Evolutionary conservation across 2,113 vertebrate genomes (phyloP).

Genomic region (Brachypteracias leptosomus): DNA sequence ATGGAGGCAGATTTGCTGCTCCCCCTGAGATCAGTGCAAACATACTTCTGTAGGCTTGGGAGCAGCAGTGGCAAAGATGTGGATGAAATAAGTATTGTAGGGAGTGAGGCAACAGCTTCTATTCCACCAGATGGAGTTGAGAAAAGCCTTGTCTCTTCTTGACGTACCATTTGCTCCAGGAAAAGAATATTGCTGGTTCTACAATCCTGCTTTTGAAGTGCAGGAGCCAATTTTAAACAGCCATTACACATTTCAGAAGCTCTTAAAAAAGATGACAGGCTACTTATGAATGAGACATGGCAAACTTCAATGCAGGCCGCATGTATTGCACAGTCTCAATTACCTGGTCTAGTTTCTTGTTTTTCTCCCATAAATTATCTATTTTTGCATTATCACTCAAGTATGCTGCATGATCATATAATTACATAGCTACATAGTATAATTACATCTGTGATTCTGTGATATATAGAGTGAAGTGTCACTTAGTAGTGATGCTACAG

Average conservation of each 20-base stretch:
- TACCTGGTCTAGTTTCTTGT: background rate
- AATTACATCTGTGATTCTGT: too few relatives aligned
- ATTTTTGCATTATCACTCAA: background rate
- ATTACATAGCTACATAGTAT: too few relatives aligned
- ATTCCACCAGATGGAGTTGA: background rate
- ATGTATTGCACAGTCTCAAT: background rate
- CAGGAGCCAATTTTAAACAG: background rate
- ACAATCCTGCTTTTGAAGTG: background rate
- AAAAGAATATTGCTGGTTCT: background rate
- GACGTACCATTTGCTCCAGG: background rate
- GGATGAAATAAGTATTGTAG: background rate
- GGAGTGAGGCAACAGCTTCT: background rate
- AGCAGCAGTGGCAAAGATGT: background rate
- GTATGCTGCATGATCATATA: background rate
- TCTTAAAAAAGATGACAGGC: background rate
- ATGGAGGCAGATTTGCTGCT: background rate
- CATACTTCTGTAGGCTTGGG: background rate
- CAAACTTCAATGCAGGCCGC: background rate
- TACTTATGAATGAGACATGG: background rate
- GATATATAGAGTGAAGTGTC: background rate
- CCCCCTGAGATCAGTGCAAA: background rate
- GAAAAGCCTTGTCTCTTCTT: background rate
- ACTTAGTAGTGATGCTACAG: background rate
- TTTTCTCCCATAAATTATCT: background rate
- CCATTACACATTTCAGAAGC: background rate